These are phyloP conservation scores for Sphaeramia orbicularis DNA, from an alignment of 2,797 vertebrate genomes.

Conservation along the genomic window DNA sequence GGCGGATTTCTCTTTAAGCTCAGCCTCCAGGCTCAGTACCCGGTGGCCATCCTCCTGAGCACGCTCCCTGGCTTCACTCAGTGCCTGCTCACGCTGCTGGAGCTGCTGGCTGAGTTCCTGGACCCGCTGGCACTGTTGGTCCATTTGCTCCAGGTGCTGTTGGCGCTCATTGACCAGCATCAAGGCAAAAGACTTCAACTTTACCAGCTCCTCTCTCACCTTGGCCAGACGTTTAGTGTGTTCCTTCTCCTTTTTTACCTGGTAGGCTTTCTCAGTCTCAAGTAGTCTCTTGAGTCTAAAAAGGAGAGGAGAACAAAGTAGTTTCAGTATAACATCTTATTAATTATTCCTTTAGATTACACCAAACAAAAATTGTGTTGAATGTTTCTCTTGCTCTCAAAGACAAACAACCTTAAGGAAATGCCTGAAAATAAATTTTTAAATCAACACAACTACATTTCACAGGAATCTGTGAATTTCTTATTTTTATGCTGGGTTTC, in stretches of 20 bases:
- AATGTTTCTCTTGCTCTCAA: too few species aligned
- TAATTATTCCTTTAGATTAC: background rate
- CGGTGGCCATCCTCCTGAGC: slow-evolving; percentile 92
- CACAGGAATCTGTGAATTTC: background rate
- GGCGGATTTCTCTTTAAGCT: slow-evolving; percentile 90
- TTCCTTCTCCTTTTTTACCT: slow-evolving; percentile 94
- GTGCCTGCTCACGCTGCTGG: slow-evolving; percentile 90
- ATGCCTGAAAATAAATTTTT: background rate
- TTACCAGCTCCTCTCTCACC: slow-evolving; percentile 93
- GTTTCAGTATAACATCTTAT: slow-evolving; percentile 17
- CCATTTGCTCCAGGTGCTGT: slow-evolving; percentile 96
- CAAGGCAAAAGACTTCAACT: slow-evolving; percentile 96
- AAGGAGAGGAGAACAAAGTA: slow-evolving; percentile 14
- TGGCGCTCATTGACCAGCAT: slow-evolving; percentile 99
- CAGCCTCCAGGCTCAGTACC: slow-evolving; percentile 89
- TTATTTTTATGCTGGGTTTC: background rate
- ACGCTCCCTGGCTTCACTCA: slow-evolving; percentile 85
- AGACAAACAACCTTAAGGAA: background rate
- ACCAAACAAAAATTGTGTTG: too few species aligned
- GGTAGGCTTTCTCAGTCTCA: slow-evolving; percentile 96
- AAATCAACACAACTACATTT: too few species aligned
- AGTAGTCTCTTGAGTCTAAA: slow-evolving; percentile 95
- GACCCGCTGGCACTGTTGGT: slow-evolving; percentile 92
- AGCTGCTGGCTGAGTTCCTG: slow-evolving; percentile 93
- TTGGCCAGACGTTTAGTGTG: slow-evolving; percentile 92